These are phyloP conservation scores for Nomada ruficornis DNA, from an alignment of 2,888 invertebrate species.

Conservation along the genomic window DNA sequence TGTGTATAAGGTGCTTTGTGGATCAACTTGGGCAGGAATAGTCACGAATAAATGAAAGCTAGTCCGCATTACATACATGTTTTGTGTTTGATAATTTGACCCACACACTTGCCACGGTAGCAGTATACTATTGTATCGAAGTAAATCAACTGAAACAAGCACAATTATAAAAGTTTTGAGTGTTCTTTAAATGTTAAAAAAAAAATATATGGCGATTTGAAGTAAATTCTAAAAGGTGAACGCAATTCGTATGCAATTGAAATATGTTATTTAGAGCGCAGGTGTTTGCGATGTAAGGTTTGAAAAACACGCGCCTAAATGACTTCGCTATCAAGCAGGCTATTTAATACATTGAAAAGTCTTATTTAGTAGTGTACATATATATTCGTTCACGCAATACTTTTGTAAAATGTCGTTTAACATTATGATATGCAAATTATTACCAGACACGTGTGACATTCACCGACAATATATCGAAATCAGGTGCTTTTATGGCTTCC, in stretches of 20 bases:
- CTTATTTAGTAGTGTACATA: not conserved
- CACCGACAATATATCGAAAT: not conserved
- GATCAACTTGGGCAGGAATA: not conserved
- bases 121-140: not conserved
- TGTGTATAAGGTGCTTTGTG: too few species aligned
- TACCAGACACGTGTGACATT: not conserved
- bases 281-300: too few species aligned
- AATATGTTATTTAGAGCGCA: too few species aligned
- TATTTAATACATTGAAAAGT: not conserved
- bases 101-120: not conserved
- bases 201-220: too few species aligned
- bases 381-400: too few species aligned
- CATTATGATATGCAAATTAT: not conserved
- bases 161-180: too few species aligned
- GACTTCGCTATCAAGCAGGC: not conserved
- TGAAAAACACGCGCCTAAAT: not conserved
- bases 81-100: not conserved
- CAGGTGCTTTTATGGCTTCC: slow-evolving; percentile 5
- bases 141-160: not conserved
- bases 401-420: not conserved
- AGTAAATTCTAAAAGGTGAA: too few species aligned
- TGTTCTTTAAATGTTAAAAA: too few species aligned
- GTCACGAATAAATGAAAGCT: not conserved
- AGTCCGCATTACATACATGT: not conserved
- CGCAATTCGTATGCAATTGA: too few species aligned